phyloP scores from a whole-genome alignment of 2,113 vertebrate species.

The Muscicapa adusta region DNA sequence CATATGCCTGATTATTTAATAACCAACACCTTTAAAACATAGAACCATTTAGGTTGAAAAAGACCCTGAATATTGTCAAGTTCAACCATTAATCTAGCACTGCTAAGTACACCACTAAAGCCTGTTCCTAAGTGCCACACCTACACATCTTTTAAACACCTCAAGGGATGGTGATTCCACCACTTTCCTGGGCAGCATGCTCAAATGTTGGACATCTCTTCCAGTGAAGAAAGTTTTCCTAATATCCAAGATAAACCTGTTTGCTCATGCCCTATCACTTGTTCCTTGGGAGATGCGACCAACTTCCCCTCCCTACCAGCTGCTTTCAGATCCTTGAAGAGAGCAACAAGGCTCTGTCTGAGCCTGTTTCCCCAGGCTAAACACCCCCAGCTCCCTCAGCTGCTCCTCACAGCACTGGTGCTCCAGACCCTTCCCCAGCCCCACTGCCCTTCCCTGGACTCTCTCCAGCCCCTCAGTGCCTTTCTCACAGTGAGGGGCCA shows the following conservation, averaged over 20 bases:
- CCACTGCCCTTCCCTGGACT: background rate
- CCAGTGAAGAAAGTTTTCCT: background rate
- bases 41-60: background rate
- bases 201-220: background rate
- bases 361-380: background rate
- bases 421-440: background rate
- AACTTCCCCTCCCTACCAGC: background rate
- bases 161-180: background rate
- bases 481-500: background rate
- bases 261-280: background rate
- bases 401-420: background rate
- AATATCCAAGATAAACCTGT: background rate
- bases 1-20: background rate
- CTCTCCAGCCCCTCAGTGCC: accelerated
- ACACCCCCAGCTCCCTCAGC: background rate
- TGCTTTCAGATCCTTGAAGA: background rate
- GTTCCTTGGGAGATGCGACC: background rate
- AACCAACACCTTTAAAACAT: background rate
- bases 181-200: background rate
- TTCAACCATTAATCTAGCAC: background rate
- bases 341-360: background rate
- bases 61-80: background rate
- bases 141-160: background rate
- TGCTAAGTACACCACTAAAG: background rate
- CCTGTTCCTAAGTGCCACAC: background rate